Conservation (phyloP, 1,140 invertebrate genomes). For the Drosophila sproati region DNA sequence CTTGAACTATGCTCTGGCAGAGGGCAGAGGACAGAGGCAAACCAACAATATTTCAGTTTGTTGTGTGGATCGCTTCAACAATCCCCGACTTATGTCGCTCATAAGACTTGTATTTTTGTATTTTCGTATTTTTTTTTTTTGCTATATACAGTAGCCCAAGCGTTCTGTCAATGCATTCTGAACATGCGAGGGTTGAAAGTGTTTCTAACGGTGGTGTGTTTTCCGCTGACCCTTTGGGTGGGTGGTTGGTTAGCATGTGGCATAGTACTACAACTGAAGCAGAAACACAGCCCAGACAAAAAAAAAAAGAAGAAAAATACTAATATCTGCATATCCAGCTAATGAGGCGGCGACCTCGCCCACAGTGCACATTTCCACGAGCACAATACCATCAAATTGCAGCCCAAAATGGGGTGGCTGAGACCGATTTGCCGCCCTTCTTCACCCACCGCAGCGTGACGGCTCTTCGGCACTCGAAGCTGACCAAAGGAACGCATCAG, state of each 20-base stretch:
- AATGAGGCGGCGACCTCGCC: slow-evolving; percentile 70
- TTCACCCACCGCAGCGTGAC: background rate
- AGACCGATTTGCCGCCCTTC: background rate
- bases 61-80: background rate
- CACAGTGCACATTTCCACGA: background rate
- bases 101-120: slow-evolving; percentile 12
- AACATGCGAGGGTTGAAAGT: slow-evolving; percentile 55
- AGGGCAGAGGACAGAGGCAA: background rate
- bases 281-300: background rate
- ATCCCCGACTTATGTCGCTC: slow-evolving; percentile 1
- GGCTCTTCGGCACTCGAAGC: background rate
- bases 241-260: slow-evolving; percentile 31
- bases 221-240: slow-evolving; percentile 38
- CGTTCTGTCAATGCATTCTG: slow-evolving; percentile 30
- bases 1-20: too few relatives aligned
- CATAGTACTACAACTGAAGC: background rate
- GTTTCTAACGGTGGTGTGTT: slow-evolving; percentile 41
- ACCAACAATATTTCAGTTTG: background rate
- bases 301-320: slow-evolving; percentile 3
- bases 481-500: slow-evolving; percentile 38
- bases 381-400: slow-evolving; percentile 16
- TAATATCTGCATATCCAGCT: slow-evolving; percentile 67
- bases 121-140: slow-evolving; percentile 3
- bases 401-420: slow-evolving; percentile 28
- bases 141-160: background rate